A percentile compares a stretch with the other conserved stretches of the same genome.
Evolutionary conservation across 2,797 vertebrate genomes (phyloP).

Genomic region (Iguana delicatissima): DNA sequence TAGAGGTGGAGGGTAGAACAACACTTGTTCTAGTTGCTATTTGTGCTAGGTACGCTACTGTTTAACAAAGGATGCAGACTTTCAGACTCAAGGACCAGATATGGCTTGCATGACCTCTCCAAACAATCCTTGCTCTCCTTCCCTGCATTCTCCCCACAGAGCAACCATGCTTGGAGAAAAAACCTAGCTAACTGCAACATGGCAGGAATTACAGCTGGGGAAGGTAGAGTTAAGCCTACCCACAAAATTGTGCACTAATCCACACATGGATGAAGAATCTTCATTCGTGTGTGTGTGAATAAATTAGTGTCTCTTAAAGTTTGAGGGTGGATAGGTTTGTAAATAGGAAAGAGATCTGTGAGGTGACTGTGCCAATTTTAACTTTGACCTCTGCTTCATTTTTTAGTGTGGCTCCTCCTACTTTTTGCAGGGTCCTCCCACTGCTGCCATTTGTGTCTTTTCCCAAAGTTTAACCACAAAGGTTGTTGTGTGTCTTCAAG

Average conservation of each 20-base stretch:
- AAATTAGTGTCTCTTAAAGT: background rate
- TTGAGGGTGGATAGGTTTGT: background rate
- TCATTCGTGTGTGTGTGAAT: background rate
- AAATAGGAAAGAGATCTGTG: background rate
- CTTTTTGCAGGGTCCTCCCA: background rate
- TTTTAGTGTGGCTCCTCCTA: no score
- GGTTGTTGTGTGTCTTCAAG: no score
- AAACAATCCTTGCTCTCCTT: background rate
- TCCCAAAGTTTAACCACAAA: no score
- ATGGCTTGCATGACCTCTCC: background rate
- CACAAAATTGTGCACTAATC: background rate
- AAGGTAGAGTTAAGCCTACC: background rate
- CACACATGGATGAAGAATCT: background rate
- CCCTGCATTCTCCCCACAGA: no score
- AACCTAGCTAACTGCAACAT: background rate
- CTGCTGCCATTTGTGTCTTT: background rate
- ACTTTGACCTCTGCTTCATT: background rate
- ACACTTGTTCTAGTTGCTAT: no score
- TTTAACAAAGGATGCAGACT: background rate
- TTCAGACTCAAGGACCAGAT: background rate
- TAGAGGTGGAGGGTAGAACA: no score
- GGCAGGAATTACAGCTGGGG: background rate
- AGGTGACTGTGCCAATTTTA: background rate
- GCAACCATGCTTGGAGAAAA: background rate
- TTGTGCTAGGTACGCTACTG: no score